phyloP scores from a whole-genome alignment of 2,888 invertebrate species.

The Drosophila subsilvestris region DNA sequence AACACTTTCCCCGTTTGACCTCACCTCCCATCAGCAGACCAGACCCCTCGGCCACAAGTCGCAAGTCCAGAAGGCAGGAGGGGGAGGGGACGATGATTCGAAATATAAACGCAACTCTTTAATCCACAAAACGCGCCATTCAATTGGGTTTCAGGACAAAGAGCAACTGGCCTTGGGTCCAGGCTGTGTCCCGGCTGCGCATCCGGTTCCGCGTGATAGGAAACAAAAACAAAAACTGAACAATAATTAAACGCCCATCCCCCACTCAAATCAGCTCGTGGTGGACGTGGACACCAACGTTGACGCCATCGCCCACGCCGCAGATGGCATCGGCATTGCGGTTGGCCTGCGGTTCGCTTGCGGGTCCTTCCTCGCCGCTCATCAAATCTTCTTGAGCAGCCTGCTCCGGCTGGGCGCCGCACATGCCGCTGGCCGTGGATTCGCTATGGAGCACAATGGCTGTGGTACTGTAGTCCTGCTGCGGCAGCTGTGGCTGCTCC shows the following conservation, averaged over 20 bases:
- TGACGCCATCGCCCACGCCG: too few relatives aligned
- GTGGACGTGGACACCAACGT: too few relatives aligned
- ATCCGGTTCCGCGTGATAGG: slow-evolving; percentile 16
- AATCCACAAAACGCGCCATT: slow-evolving; percentile 43
- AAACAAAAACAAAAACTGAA: slow-evolving; percentile 4
- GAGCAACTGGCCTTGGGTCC: slow-evolving; percentile 23
- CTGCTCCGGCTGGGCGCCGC: neutral
- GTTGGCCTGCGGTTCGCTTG: too few relatives aligned
- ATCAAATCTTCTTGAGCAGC: too few relatives aligned
- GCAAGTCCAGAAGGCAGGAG: too few relatives aligned
- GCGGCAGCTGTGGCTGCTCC: slow-evolving; percentile 7
- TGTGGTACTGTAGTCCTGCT: slow-evolving; percentile 12
- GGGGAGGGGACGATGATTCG: neutral
- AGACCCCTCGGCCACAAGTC: too few relatives aligned
- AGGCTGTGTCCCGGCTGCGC: slow-evolving; percentile 5
- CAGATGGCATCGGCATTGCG: too few relatives aligned
- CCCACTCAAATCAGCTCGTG: slow-evolving; percentile 40
- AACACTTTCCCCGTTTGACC: neutral
- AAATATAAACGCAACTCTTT: slow-evolving; percentile 59
- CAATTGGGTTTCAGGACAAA: slow-evolving; percentile 28
- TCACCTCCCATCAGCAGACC: too few relatives aligned
- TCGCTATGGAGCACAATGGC: slow-evolving; percentile 30
- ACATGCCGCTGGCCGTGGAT: slow-evolving; percentile 21
- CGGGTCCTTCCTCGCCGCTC: too few relatives aligned
- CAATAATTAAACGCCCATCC: neutral